phyloP scores from a whole-genome alignment of 2,797 vertebrate genomes.

The Notamacropus eugenii region DNA sequence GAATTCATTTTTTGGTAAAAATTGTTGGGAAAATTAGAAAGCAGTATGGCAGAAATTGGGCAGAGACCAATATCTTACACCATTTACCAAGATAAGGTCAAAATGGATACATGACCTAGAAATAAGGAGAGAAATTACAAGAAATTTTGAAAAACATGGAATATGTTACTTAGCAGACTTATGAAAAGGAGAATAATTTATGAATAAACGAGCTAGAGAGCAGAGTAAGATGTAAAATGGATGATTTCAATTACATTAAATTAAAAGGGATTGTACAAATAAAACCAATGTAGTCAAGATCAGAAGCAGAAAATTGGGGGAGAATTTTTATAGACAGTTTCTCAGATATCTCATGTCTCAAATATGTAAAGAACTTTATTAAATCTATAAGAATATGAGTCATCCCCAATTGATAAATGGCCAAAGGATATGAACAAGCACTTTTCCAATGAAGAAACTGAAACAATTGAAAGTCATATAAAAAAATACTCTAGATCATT shows the following conservation, averaged over 20 bases:
- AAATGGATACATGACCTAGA: background rate
- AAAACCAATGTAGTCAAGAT: background rate
- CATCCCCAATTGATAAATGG: background rate
- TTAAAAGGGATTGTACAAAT: background rate
- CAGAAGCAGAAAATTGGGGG: background rate
- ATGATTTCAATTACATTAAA: background rate
- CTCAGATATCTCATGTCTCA: background rate
- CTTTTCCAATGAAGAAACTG: too few relatives aligned
- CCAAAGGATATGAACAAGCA: background rate
- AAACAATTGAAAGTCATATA: background rate
- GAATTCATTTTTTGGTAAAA: background rate
- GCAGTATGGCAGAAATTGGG: background rate
- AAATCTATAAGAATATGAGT: background rate
- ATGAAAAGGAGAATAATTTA: background rate
- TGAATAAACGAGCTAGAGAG: background rate
- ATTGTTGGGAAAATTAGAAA: background rate
- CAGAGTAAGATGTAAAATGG: background rate
- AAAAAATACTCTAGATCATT: background rate
- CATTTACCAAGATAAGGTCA: too few relatives aligned
- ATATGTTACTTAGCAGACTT: background rate
- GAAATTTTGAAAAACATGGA: background rate
- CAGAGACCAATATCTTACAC: background rate
- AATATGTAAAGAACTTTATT: background rate
- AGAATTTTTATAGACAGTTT: background rate
- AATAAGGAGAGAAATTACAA: background rate